Conservation (phyloP, 2,113 vertebrate genomes). For the Empidonax traillii region DNA sequence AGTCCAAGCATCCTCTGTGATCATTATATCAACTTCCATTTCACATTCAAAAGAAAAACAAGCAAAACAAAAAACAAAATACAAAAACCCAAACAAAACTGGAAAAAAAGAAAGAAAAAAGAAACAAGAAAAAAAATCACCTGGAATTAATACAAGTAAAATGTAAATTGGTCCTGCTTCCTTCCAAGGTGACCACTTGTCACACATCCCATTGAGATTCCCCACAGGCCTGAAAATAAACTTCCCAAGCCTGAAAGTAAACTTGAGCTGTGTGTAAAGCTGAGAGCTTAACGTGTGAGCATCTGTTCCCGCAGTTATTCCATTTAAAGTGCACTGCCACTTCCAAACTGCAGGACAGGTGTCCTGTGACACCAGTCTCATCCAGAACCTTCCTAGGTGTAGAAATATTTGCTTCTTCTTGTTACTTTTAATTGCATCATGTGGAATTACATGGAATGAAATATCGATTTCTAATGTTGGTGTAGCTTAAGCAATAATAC, state of each 20-base stretch:
- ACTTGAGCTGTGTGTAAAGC: neutral
- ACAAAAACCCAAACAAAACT: neutral
- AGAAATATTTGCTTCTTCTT: neutral
- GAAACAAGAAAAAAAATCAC: no score
- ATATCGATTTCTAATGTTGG: neutral
- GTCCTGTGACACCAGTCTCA: neutral
- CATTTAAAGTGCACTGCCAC: neutral
- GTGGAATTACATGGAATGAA: neutral
- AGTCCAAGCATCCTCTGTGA: neutral
- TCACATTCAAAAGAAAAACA: neutral
- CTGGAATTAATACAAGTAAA: neutral
- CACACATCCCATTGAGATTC: neutral
- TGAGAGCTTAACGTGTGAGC: neutral
- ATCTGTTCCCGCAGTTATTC: neutral
- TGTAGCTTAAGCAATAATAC: neutral
- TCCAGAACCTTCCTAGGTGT: neutral
- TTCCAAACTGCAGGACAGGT: neutral
- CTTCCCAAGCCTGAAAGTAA: neutral
- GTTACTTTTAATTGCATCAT: neutral
- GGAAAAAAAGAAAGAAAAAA: no score
- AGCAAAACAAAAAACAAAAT: no score
- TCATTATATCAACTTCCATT: neutral
- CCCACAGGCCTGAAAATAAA: neutral
- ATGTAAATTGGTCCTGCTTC: neutral
- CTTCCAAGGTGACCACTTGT: slow-evolving; percentile 20